These are phyloP conservation scores for Cordilura impudica DNA, from an alignment of 2,888 invertebrate genomes.

Conservation along the genomic window DNA sequence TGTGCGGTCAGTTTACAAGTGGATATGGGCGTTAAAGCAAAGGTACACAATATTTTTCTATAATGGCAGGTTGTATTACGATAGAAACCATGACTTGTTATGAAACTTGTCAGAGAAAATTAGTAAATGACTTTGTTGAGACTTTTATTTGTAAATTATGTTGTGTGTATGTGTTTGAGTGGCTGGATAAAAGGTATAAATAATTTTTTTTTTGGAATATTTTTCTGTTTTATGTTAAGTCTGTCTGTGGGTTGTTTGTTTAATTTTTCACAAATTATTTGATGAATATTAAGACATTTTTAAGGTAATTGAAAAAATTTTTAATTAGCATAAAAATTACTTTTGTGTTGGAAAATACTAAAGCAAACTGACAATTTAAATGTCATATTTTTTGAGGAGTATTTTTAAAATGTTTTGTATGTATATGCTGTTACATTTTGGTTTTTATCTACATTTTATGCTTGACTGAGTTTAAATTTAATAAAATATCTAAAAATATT, in stretches of 20 bases:
- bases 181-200: constrained; percentile 74
- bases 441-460: constrained; percentile 27
- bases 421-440: neutral
- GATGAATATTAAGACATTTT: constrained; percentile 59
- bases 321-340: constrained; percentile 60
- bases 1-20: constrained; percentile 59
- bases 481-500: constrained; percentile 19
- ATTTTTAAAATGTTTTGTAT: neutral
- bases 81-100: constrained; percentile 46
- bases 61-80: constrained; percentile 44
- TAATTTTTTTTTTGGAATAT: constrained; percentile 23
- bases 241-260: constrained; percentile 49
- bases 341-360: neutral
- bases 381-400: constrained; percentile 14
- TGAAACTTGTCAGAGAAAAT: constrained; percentile 66
- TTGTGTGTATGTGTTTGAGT: constrained; percentile 67
- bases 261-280: constrained; percentile 51
- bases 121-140: constrained; percentile 67
- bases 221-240: neutral
- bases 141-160: constrained; percentile 71
- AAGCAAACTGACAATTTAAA: constrained; percentile 2
- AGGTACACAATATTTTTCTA: constrained; percentile 39
- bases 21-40: constrained; percentile 60
- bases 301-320: constrained; percentile 57
- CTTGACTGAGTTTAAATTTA: constrained; percentile 41